These are phyloP conservation scores for Stenurella melanura DNA, from an alignment of 2,888 invertebrate genomes.

Conservation along the genomic window DNA sequence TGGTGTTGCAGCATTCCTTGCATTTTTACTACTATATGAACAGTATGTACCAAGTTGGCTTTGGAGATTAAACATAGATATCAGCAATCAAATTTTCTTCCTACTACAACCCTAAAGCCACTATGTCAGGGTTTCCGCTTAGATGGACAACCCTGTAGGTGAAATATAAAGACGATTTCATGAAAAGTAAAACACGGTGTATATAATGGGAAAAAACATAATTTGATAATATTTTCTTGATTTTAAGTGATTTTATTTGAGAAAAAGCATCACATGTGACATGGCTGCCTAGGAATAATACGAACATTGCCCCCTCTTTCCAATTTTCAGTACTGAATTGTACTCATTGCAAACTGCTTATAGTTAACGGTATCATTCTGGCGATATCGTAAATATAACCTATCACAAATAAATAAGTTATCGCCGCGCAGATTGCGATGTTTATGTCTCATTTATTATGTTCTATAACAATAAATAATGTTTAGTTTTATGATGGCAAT, in stretches of 20 bases:
- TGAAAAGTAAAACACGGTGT: too few species aligned
- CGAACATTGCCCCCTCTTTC: background rate
- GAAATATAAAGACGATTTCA: too few species aligned
- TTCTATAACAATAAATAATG: conserved; percentile 34
- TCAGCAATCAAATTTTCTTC: too few species aligned
- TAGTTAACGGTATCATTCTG: background rate
- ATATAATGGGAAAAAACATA: too few species aligned
- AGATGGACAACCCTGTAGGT: too few species aligned
- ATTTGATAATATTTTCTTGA: too few species aligned
- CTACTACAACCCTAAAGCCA: too few species aligned
- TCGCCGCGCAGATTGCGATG: conserved; percentile 27
- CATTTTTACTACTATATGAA: too few species aligned
- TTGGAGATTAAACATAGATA: too few species aligned
- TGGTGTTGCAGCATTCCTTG: too few species aligned
- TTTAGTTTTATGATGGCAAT: conserved; percentile 24
- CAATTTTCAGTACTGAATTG: background rate
- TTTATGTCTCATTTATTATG: conserved; percentile 36
- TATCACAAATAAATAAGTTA: conserved; percentile 34
- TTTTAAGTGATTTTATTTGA: background rate
- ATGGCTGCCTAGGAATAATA: background rate
- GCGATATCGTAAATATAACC: conserved; percentile 26
- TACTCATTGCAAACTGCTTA: conserved; percentile 1
- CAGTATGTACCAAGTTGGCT: too few species aligned
- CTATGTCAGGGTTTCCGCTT: too few species aligned
- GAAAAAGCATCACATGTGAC: background rate